A percentile compares a stretch with the other conserved stretches of the same genome.
phyloP scores from a whole-genome alignment of 1,140 invertebrate species.

The Pararge aegeria region DNA sequence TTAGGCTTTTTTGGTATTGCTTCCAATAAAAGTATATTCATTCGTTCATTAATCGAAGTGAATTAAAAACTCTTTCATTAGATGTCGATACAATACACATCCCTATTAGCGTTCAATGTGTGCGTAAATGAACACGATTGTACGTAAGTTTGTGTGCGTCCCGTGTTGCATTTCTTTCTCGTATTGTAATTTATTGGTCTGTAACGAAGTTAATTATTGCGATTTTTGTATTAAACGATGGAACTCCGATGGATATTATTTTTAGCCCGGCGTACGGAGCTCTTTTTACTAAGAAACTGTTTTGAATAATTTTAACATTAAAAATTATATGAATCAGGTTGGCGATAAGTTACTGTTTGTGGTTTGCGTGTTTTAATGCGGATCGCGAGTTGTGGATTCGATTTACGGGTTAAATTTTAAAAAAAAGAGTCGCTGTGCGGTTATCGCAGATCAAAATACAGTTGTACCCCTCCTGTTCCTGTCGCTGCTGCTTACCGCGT shows the following conservation, averaged over 20 bases:
- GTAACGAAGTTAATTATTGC: constrained; percentile 79
- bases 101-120: constrained; percentile 20
- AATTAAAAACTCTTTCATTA: background rate
- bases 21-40: no score
- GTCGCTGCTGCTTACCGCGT: no score
- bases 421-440: no score
- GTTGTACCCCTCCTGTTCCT: no score
- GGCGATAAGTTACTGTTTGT: no score
- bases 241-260: constrained; percentile 78
- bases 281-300: constrained; percentile 59
- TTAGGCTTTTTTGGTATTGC: no score
- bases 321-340: no score
- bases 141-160: constrained; percentile 38
- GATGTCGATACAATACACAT: background rate
- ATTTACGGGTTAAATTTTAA: no score
- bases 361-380: no score
- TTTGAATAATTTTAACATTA: constrained; percentile 8
- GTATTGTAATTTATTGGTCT: constrained; percentile 78
- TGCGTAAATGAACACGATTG: constrained; percentile 5
- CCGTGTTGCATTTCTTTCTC: constrained; percentile 73
- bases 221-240: constrained; percentile 79
- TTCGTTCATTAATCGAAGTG: no score
- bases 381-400: no score
- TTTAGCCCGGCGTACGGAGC: constrained; percentile 57
- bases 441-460: no score